Evolutionary conservation across 2,113 vertebrate genomes (phyloP).

Genomic region (Sorex araneus): DNA sequence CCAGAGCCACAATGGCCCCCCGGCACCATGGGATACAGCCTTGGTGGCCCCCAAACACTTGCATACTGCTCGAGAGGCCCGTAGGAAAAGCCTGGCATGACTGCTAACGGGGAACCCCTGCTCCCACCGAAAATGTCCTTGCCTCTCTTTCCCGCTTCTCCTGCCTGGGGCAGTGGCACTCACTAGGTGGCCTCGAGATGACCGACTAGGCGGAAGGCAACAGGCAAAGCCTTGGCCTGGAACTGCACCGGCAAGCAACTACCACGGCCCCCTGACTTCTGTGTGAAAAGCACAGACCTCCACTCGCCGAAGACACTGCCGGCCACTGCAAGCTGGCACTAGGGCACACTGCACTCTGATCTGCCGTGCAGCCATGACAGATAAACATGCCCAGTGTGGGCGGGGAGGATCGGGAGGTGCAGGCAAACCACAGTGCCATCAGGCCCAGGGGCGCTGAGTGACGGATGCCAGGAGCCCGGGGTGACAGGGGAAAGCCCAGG

Average conservation of each 20-base stretch:
- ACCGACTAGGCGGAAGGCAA: not conserved
- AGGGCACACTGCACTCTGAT: not conserved
- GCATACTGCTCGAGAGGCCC: too few species aligned
- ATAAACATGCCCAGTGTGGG: not conserved
- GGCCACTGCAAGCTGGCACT: not conserved
- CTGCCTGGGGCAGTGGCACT: not conserved
- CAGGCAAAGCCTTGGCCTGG: not conserved
- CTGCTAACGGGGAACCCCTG: too few species aligned
- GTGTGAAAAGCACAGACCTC: not conserved
- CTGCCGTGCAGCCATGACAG: not conserved
- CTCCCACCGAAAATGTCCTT: not conserved
- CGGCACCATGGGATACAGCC: too few species aligned
- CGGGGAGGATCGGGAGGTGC: accelerated
- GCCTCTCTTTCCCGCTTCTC: not conserved
- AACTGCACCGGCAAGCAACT: not conserved
- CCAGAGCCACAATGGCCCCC: too few species aligned
- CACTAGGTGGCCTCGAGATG: not conserved
- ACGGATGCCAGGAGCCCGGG: not conserved
- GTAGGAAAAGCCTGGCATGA: too few species aligned
- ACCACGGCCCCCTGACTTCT: not conserved
- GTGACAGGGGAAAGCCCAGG: not conserved
- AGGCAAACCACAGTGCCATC: not conserved
- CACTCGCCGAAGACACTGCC: not conserved
- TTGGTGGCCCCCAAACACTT: too few species aligned
- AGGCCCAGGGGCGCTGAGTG: not conserved